Percentiles rank a stretch among this genome's conserved stretches.
These are phyloP conservation scores for Epinotia brunnichana DNA, from an alignment of 2,888 invertebrate species.

Conservation along the genomic window DNA sequence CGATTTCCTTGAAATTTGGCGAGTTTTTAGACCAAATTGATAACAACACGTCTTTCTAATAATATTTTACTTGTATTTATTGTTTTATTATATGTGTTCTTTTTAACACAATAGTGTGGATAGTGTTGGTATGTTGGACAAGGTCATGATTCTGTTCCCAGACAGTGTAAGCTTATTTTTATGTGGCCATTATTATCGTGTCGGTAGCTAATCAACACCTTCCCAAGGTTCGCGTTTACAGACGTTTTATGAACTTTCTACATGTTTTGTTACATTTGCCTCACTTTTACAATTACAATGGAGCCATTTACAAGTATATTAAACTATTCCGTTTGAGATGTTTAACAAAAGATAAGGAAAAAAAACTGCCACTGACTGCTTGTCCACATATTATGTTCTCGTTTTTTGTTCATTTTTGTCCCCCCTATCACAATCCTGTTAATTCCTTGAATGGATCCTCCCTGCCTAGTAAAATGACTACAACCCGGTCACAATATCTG, in stretches of 20 bases:
- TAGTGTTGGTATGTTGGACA: slow-evolving; percentile 27
- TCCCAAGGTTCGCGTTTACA: slow-evolving; percentile 28
- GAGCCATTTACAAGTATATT: too few species aligned
- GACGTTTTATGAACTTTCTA: slow-evolving; percentile 32
- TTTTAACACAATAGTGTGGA: neutral
- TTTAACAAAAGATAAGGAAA: neutral
- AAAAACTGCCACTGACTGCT: too few species aligned
- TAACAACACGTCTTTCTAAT: neutral
- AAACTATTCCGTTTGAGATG: neutral
- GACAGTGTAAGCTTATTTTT: slow-evolving; percentile 41
- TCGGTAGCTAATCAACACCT: slow-evolving; percentile 37
- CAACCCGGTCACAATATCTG: too few species aligned
- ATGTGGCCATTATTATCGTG: slow-evolving; percentile 40
- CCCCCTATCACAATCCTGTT: too few species aligned
- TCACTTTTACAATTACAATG: slow-evolving; percentile 8
- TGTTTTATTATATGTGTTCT: neutral
- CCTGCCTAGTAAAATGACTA: too few species aligned
- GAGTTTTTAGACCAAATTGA: neutral
- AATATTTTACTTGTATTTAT: neutral
- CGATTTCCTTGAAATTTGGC: neutral
- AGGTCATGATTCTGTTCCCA: slow-evolving; percentile 43
- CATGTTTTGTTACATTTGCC: neutral
- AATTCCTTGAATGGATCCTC: too few species aligned
- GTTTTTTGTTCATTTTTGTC: too few species aligned
- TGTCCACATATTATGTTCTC: too few species aligned